A percentile compares a stretch with the other conserved stretches of the same genome.
phyloP scores from a whole-genome alignment of 2,888 invertebrate genomes.

The Gandaritis pyraliata region DNA sequence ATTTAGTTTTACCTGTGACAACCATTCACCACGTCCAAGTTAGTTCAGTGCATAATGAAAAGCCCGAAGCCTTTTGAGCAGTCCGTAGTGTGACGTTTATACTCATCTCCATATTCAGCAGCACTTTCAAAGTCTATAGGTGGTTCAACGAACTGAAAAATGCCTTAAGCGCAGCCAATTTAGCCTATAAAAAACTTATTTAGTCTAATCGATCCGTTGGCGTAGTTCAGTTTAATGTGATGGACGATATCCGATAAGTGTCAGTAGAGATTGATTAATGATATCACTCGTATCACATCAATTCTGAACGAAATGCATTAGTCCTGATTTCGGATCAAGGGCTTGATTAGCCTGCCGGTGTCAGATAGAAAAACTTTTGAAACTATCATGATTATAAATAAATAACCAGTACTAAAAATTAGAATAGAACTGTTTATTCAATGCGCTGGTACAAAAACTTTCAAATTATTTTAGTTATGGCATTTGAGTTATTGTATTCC shows the following conservation, averaged over 20 bases:
- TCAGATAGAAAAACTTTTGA: not conserved
- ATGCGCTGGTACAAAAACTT: not conserved
- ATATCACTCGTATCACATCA: conserved; percentile 34
- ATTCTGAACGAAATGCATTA: conserved; percentile 34
- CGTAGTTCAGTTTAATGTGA: conserved; percentile 27
- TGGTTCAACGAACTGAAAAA: conserved; percentile 26
- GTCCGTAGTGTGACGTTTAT: conserved; percentile 10
- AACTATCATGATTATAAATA: not conserved
- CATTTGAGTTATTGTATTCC: not conserved
- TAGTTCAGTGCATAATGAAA: conserved; percentile 2
- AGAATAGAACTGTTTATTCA: too few species aligned
- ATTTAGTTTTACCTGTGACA: too few species aligned
- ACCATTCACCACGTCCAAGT: not conserved
- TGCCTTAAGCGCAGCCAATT: conserved; percentile 10
- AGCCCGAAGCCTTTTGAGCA: conserved; percentile 3
- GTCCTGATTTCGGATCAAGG: conserved; percentile 3
- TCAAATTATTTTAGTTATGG: not conserved
- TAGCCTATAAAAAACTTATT: conserved; percentile 5
- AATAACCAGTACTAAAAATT: too few species aligned
- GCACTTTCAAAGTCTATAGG: conserved; percentile 14
- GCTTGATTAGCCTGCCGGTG: not conserved
- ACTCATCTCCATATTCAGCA: conserved; percentile 30
- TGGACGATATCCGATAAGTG: conserved; percentile 41
- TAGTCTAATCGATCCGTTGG: conserved; percentile 9
- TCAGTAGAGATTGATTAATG: conserved; percentile 44